Conservation (phyloP, 2,888 invertebrate species). For the Oscheius onirici region DNA sequence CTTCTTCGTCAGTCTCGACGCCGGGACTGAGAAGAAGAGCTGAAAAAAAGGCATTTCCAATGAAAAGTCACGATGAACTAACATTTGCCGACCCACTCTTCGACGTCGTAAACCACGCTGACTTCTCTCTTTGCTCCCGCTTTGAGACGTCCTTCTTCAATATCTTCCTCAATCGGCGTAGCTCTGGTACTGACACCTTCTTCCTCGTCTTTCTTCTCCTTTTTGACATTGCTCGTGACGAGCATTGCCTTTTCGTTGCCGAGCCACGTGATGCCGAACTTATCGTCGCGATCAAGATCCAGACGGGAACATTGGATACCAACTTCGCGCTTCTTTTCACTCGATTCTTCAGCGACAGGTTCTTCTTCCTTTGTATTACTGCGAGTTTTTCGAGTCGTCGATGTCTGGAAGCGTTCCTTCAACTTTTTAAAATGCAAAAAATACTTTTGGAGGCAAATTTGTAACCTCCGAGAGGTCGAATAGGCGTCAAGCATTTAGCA, state of each 20-base stretch:
- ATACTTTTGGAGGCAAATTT: too few relatives aligned
- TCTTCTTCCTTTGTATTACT: neutral
- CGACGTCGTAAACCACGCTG: slow-evolving; percentile 13
- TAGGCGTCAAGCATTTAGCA: neutral
- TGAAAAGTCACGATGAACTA: neutral
- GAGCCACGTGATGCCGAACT: slow-evolving; percentile 22
- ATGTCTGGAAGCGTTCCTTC: neutral
- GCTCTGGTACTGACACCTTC: neutral
- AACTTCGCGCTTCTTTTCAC: neutral
- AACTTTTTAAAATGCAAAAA: too few relatives aligned
- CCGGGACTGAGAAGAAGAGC: neutral
- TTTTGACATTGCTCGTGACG: neutral
- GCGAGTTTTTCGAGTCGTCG: too few relatives aligned
- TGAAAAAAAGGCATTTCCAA: neutral
- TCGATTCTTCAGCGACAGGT: too few relatives aligned
- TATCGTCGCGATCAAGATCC: slow-evolving; percentile 39
- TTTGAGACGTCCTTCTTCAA: neutral
- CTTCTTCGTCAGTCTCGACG: neutral
- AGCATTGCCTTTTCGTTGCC: neutral
- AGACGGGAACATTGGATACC: slow-evolving; percentile 29
- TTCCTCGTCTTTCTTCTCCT: slow-evolving; percentile 6
- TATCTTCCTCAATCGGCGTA: neutral
- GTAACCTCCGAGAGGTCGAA: too few relatives aligned
- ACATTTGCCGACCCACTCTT: slow-evolving; percentile 28
- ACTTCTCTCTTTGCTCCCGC: slow-evolving; percentile 4